Evolutionary conservation across 2,888 invertebrate genomes (phyloP).

Genomic region (Epistrophella euchroma): DNA sequence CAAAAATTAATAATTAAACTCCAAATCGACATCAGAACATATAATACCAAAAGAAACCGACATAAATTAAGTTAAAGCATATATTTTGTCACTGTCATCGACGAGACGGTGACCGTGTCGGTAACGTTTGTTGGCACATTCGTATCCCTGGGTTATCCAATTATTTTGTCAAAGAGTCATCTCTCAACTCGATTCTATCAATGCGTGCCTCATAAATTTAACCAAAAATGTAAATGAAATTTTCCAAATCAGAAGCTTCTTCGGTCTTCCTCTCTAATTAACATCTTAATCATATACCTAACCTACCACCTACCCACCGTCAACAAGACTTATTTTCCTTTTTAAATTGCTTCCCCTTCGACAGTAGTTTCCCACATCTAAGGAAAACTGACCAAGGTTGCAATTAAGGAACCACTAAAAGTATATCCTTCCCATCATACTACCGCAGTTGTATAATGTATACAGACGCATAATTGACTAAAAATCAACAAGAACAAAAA

Average conservation of each 20-base stretch:
- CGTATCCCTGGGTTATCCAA: conserved; percentile 1
- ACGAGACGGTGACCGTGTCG: background rate
- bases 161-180: conserved; percentile 17
- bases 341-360: conserved; percentile 55
- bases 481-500: conserved; percentile 30
- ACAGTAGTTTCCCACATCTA: conserved; percentile 1
- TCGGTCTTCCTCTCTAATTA: conserved; percentile 39
- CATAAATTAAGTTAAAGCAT: conserved; percentile 17
- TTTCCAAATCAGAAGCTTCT: conserved; percentile 49
- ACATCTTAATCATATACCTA: conserved; percentile 57
- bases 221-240: conserved; percentile 46
- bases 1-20: conserved; percentile 12
- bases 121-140: background rate
- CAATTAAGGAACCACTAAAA: conserved; percentile 64
- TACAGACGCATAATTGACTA: conserved; percentile 20
- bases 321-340: conserved; percentile 50
- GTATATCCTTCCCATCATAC: conserved; percentile 31
- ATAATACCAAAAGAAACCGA: conserved; percentile 17
- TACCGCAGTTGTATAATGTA: background rate
- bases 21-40: background rate
- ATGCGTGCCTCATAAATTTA: conserved; percentile 26
- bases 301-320: background rate
- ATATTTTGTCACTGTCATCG: conserved; percentile 30
- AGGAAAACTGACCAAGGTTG: conserved; percentile 56
- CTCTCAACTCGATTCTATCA: conserved; percentile 14